Evolutionary conservation across 2,797 vertebrate genomes (phyloP), one percentile per base, ranked within the genome.

Genomic region (Pseudochirops corinnae): DNA sequence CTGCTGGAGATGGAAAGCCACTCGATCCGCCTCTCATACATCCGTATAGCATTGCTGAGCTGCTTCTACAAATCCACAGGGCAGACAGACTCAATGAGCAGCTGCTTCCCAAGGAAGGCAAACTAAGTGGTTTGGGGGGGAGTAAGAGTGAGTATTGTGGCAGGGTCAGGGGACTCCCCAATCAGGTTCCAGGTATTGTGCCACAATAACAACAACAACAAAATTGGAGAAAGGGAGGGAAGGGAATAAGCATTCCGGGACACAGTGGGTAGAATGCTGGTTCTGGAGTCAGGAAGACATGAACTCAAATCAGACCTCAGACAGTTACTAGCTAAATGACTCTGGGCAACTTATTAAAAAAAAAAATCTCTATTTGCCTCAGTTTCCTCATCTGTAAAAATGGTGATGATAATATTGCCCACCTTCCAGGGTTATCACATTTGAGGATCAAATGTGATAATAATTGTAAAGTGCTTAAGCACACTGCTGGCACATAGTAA

Each of bases 1-100:
- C 99, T 98, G 98, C 99, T 99, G 91, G 98, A 98, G 60, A 93
- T 92, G 57, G 98, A 99, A 0, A 99, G 98, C 99, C 99, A 99
- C 93, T 98, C 96, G 4, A 99, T 97, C 93, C 98, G 98, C 31
- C 98, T 98, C 96, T 99, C 98, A 24, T 99, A 99, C 60, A 95
- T 90, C 92, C 57, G 93, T 95, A 99, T 98, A 1, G 97, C 97
- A 94, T 96, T 97, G 96, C 96, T 91, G 62, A 99, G 98, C 56
- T 96, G 98, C 62, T 98, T 99, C 99, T 99, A 97, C 6, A 52
- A 95, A 97, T 29, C 21, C 87, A 53, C 0, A 13, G 56, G 29
- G 31, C 31, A 28, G 60, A 55, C 31, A n/a, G 67, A n/a, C 56
- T 55, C 26, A 5, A 26, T 91, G n/a, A 96, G 91, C 1, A 5